Percentiles rank a stretch among this genome's conserved stretches.
These are phyloP conservation scores for Beroe ovata DNA, from an alignment of 37 sponge, comb jelly and placozoan species.

Conservation along the genomic window DNA sequence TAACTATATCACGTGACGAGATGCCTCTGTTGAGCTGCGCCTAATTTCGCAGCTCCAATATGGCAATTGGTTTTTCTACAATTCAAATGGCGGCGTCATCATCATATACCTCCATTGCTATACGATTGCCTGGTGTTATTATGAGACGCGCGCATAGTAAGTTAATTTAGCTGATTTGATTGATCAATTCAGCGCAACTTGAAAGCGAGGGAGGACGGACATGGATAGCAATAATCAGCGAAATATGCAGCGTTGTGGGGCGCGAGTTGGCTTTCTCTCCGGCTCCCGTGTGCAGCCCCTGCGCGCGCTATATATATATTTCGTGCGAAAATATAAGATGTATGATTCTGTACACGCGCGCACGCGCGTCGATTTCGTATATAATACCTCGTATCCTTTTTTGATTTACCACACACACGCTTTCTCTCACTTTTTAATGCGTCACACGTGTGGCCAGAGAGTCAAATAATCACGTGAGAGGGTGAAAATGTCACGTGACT, in stretches of 20 bases:
- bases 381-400: too few relatives aligned
- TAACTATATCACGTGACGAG: too few relatives aligned
- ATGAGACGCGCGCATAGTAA: too few relatives aligned
- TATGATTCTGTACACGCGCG: neutral
- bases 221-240: neutral
- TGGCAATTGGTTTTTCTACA: constrained; percentile 22
- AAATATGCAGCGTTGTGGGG: neutral
- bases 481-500: neutral
- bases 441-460: neutral
- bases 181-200: too few relatives aligned
- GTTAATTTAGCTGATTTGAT: constrained; percentile 65
- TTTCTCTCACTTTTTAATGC: neutral
- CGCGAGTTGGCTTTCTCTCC: neutral
- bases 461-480: neutral
- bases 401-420: too few relatives aligned
- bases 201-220: too few relatives aligned
- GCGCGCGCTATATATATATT: neutral
- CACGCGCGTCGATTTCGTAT: neutral
- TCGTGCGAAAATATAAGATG: neutral
- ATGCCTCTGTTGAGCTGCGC: too few relatives aligned
- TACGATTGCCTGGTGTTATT: too few relatives aligned
- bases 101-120: too few relatives aligned
- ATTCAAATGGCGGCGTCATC: neutral
- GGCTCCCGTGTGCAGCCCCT: neutral
- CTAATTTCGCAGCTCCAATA: too few relatives aligned